A percentile compares a stretch with the other conserved stretches of the same genome.
phyloP scores from a whole-genome alignment of 2,797 vertebrate species.

The Acipenser transmontanus region DNA sequence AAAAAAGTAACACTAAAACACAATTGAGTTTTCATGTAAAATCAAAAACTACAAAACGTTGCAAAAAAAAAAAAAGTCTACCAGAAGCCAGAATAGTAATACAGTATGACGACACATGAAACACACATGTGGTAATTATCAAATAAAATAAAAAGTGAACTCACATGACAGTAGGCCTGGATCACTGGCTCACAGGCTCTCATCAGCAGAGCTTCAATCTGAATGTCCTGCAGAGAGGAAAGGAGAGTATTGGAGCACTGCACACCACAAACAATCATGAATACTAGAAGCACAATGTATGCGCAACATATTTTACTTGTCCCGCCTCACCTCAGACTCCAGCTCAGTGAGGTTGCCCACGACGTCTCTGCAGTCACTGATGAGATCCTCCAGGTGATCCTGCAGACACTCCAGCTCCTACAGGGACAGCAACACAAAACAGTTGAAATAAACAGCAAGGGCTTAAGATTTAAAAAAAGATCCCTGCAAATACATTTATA shows the following conservation, averaged over 20 bases:
- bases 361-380: constrained; percentile 75
- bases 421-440: background rate
- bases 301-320: background rate
- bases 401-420: constrained; percentile 92
- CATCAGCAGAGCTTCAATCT: constrained; percentile 72
- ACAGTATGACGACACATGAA: too few relatives aligned
- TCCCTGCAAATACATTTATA: background rate
- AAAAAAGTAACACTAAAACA: too few relatives aligned
- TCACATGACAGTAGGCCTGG: constrained; percentile 69
- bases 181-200: constrained; percentile 70
- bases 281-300: background rate
- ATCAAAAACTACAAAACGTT: too few relatives aligned
- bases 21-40: too few relatives aligned
- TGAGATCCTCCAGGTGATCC: constrained; percentile 87
- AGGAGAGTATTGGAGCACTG: constrained; percentile 13
- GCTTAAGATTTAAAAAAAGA: background rate
- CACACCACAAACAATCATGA: constrained; percentile 14
- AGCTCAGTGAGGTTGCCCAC: constrained; percentile 90
- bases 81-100: too few relatives aligned
- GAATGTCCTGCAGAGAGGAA: constrained; percentile 56
- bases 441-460: background rate
- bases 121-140: too few relatives aligned
- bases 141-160: constrained; percentile 25
- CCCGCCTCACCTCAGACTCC: constrained; percentile 75
- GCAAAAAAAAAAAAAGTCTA: too few relatives aligned